phyloP scores from a whole-genome alignment of 2,113 vertebrate genomes.

The Prionailurus bengalensis region DNA sequence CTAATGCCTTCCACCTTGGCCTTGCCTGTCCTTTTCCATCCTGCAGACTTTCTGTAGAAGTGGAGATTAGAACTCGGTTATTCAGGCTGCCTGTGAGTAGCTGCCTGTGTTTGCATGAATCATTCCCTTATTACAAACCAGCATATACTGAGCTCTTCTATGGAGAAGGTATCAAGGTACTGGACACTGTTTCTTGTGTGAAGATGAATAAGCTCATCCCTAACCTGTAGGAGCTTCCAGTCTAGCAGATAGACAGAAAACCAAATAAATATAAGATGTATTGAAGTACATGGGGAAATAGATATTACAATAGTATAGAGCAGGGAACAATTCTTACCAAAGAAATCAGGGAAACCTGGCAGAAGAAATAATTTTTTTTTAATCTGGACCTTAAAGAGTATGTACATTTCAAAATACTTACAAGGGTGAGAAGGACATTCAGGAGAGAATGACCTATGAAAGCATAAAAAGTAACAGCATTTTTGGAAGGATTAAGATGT shows the following conservation, averaged over 20 bases:
- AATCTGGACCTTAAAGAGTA: neutral
- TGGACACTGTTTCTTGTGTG: neutral
- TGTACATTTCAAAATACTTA: neutral
- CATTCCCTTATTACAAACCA: constrained; percentile 46
- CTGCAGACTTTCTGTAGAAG: constrained; percentile 59
- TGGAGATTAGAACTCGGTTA: constrained; percentile 73
- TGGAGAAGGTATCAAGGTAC: neutral
- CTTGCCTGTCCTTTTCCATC: neutral
- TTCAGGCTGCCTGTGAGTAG: constrained; percentile 20
- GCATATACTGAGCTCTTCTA: neutral
- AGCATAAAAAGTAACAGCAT: neutral
- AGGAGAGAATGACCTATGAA: neutral
- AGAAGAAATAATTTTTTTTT: neutral
- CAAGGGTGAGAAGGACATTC: neutral
- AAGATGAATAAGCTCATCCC: neutral
- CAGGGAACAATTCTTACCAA: neutral
- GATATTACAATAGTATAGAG: neutral
- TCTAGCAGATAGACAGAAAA: neutral
- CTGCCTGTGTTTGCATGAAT: constrained; percentile 37
- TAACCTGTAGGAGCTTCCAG: neutral
- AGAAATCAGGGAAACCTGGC: neutral
- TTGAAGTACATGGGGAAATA: neutral
- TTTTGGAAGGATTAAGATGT: neutral
- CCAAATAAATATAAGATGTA: neutral
- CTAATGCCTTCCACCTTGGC: neutral